phyloP scores from a whole-genome alignment of 2,113 vertebrate species.

The Onychostruthus taczanowskii region DNA sequence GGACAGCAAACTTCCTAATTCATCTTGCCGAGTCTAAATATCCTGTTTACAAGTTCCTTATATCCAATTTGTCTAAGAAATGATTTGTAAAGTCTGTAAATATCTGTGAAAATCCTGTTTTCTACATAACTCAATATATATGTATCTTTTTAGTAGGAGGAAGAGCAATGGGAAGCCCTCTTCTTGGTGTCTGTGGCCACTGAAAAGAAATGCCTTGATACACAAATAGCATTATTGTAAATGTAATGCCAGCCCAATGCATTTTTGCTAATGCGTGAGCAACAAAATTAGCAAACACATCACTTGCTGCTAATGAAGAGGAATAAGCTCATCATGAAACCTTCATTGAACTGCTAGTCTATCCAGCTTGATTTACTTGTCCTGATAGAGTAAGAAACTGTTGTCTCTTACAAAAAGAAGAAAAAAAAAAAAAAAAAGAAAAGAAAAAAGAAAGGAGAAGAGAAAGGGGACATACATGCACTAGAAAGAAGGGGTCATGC shows the following conservation, averaged over 20 bases:
- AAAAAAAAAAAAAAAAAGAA: too few relatives aligned
- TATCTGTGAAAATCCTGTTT: conserved; percentile 11
- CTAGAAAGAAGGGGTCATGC: background rate
- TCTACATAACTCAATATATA: background rate
- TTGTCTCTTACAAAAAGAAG: background rate
- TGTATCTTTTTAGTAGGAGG: background rate
- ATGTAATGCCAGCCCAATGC: background rate
- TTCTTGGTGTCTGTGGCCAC: background rate
- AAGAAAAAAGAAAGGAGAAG: background rate
- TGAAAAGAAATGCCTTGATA: conserved; percentile 18
- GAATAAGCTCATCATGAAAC: conserved; percentile 52
- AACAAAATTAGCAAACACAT: conserved; percentile 59
- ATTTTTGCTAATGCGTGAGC: background rate
- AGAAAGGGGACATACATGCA: accelerated
- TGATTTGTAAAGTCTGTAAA: background rate
- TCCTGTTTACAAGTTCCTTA: background rate
- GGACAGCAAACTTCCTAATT: background rate
- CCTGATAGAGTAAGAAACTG: background rate
- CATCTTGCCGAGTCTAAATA: background rate
- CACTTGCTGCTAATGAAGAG: conserved; percentile 52
- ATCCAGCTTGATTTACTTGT: background rate
- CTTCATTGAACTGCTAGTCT: conserved; percentile 32
- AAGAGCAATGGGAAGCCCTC: background rate
- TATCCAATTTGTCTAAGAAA: background rate
- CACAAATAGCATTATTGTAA: background rate